Evolutionary conservation across 2,797 vertebrate species (phyloP), one percentile per base, ranked within the genome.

Genomic region (Bradypodion ventrale): DNA sequence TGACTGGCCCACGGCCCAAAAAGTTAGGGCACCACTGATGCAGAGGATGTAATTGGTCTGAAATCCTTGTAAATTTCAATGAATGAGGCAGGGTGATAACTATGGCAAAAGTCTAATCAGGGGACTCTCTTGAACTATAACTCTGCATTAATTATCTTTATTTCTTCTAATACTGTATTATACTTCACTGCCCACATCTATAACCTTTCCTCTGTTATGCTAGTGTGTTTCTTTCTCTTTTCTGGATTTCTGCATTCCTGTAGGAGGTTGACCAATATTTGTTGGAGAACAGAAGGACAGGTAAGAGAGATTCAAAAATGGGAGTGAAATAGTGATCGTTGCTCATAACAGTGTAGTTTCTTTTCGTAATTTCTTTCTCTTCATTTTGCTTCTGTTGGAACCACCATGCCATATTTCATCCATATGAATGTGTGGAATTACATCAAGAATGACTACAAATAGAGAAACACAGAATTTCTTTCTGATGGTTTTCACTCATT

Each of bases 151-250:
- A 89, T 46, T 83, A 94, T 89, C 88, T 91, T 93, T 94, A 83
- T 95, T 93, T 95, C 91, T 82, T 94, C 90, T 94, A 80, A 75
- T 87, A 87, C 93, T 92, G 5, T 94, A 85, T 92, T 91, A 84
- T 92, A 91, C 94, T 95, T 59, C 86, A 86, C 93, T 95, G 87
- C 93, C 93, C 88, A 80, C 83, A 91, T 85, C 93, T 94, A 74
- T 92, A 94, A 93, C 82, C 94, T 95, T 92, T 95, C 91, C 87
- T 95, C 95, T 94, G 1, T 94, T 95, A 90, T 83, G 89, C 95
- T 95, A 92, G 89, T 95, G 93, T 94, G 87, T 95, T 95, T 94
- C 94, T 94, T 95, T 96, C 93, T 95, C 91, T 95, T 95, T 94
- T 94, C 94, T 96, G 94, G 88, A 94, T 94, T 92, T 95, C 94